Percentiles rank a stretch among this genome's conserved stretches.
phyloP scores from a whole-genome alignment of 2,888 invertebrate species.

The Tridacna gigas region DNA sequence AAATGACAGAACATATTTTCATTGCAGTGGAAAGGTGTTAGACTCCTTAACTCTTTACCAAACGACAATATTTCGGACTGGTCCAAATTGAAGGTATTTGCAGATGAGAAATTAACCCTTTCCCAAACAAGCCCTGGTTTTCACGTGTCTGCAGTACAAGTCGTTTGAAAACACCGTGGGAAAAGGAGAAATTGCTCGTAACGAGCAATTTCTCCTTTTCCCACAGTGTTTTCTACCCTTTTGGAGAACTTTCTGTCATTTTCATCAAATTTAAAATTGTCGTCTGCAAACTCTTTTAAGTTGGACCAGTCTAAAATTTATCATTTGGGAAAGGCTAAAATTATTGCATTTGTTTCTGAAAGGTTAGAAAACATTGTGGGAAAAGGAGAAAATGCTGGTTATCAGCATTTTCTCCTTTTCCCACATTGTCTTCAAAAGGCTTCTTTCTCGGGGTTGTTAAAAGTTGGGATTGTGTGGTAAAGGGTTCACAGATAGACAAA shows the following conservation, averaged over 20 bases:
- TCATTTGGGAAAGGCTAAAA: not conserved
- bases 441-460: not conserved
- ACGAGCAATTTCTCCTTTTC: not conserved
- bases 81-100: too few species aligned
- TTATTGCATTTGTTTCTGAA: not conserved
- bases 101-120: not conserved
- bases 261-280: not conserved
- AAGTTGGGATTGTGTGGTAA: too few species aligned
- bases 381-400: not conserved
- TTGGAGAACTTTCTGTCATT: not conserved
- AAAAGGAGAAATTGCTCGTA: not conserved
- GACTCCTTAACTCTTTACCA: not conserved
- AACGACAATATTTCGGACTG: too few species aligned
- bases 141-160: not conserved
- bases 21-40: not conserved
- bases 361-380: not conserved
- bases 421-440: not conserved
- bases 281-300: not conserved
- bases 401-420: not conserved
- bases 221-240: not conserved
- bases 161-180: not conserved
- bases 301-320: not conserved
- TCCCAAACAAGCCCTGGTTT: not conserved
- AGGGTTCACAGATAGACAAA: too few species aligned
- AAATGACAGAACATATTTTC: slow-evolving; percentile 24